phyloP scores from a whole-genome alignment of 2,888 invertebrate genomes.

The Nephrotoma appendiculata region DNA sequence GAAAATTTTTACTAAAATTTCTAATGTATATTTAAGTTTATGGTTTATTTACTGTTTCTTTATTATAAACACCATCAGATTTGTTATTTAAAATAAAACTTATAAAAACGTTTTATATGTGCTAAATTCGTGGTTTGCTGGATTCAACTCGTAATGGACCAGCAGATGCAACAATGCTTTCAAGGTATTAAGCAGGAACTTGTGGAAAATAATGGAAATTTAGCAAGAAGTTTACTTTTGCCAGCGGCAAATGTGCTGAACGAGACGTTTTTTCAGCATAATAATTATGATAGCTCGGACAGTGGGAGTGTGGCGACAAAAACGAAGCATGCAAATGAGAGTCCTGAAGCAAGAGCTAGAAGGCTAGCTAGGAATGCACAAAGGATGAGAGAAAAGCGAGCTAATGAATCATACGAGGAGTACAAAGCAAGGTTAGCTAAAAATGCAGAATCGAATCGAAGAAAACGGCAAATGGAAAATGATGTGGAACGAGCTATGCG shows the following conservation, averaged over 20 bases:
- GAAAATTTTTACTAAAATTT: background rate
- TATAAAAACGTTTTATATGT: background rate
- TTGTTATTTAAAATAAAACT: background rate
- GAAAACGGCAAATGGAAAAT: slow-evolving; percentile 29
- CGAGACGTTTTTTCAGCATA: slow-evolving; percentile 1
- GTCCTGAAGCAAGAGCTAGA: slow-evolving; percentile 30
- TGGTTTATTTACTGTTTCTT: background rate
- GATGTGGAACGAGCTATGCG: slow-evolving; percentile 32
- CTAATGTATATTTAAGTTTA: background rate
- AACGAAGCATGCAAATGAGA: slow-evolving; percentile 21
- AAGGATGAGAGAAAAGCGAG: slow-evolving; percentile 31
- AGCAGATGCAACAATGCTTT: background rate
- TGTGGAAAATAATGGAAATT: background rate
- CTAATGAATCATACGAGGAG: slow-evolving; percentile 30
- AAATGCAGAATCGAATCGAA: slow-evolving; percentile 31
- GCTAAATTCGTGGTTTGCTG: background rate
- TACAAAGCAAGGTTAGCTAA: slow-evolving; percentile 29
- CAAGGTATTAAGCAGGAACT: background rate
- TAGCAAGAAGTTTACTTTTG: background rate
- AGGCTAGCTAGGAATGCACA: slow-evolving; percentile 33
- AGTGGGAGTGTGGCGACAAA: background rate
- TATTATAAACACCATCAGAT: background rate
- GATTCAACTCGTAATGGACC: background rate
- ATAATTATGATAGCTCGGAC: slow-evolving; percentile 1
- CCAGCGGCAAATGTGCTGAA: background rate